Base-by-base conservation (phyloP, 1,140 invertebrate genomes). In the Marisa cornuarietis region DNA sequence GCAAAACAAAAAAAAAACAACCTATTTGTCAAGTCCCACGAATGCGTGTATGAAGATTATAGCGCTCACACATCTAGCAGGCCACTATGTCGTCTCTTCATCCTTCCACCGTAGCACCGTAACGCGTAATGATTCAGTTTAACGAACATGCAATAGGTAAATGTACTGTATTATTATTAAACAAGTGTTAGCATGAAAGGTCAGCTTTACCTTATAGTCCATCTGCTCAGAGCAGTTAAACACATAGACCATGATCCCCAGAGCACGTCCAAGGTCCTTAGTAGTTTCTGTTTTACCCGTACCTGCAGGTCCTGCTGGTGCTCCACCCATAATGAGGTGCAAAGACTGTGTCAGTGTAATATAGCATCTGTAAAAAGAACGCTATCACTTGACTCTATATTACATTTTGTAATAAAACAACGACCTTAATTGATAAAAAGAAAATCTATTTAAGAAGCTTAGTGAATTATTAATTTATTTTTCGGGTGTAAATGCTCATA, bases 171-270 rank as follows among this genome's bases (percentile, higher is more conserved):
- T 68, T 42, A 42, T 42, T 42, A 24, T 16, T 11, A 14, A 11
- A 18, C 0, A 58, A 18, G 4, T 58, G 54, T 8, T 58, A 18
- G 9, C 16, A 75, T 74, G n/a, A 68, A 58, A 49, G 52, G 76
- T 79, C 88, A 14, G 42, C 5, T 71, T 20, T 81, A 95, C 94
- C 92, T 96, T 97, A 90, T 98, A 99, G 91, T 98, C 97, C 97
- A 99, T 98, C 93, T 99, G 97, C 89, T 98, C 97, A 7, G 97
- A 98, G 88, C 97, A 99, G 91, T 99, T 99, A 90, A 99, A 99
- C 3, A 99, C 97, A 87, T 99, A 99, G 0, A 99, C 97, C 96
- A 98, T 98, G 66, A 98, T 97, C 13, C 97, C 97, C 3, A 99
- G 92, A 63, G 97, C 97, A 88, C 96, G 93, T 51, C 97, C 97